Percentiles rank a stretch among this genome's conserved stretches.
phyloP scores from a whole-genome alignment of 1,140 invertebrate species.

The Helicoverpa zea region DNA sequence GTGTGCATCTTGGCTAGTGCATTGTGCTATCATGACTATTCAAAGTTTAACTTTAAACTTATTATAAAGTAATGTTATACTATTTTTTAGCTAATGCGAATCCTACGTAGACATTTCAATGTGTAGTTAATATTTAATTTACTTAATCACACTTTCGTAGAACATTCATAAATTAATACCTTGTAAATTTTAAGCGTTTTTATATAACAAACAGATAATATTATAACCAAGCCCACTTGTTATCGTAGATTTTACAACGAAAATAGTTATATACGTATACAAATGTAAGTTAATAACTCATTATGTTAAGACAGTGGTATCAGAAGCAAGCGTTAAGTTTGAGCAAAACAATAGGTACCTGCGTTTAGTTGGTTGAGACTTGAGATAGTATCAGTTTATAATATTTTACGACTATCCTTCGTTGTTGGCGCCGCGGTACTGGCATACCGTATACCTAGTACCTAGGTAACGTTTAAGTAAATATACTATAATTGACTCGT shows the following conservation, averaged over 20 bases:
- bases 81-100: conserved; percentile 59
- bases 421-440: conserved; percentile 41
- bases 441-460: conserved; percentile 8
- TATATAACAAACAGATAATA: conserved; percentile 52
- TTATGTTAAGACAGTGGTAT: conserved; percentile 47
- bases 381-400: background rate
- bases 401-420: conserved; percentile 40
- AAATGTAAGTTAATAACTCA: conserved; percentile 55
- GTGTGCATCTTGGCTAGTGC: conserved; percentile 50
- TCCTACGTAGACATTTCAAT: conserved; percentile 60
- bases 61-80: conserved; percentile 44
- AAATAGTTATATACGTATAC: conserved; percentile 68
- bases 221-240: conserved; percentile 64
- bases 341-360: conserved; percentile 46
- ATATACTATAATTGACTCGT: conserved; percentile 52
- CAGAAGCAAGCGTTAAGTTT: conserved; percentile 45
- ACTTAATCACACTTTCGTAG: conserved; percentile 43
- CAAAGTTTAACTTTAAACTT: conserved; percentile 42
- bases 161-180: conserved; percentile 37
- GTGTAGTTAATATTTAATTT: conserved; percentile 57
- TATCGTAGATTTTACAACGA: conserved; percentile 81
- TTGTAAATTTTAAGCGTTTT: conserved; percentile 50
- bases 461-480: conserved; percentile 38
- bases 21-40: conserved; percentile 59
- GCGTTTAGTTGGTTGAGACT: conserved; percentile 35